Conservation (phyloP, 2,797 vertebrate species). For the Acanthurus lineatus region DNA sequence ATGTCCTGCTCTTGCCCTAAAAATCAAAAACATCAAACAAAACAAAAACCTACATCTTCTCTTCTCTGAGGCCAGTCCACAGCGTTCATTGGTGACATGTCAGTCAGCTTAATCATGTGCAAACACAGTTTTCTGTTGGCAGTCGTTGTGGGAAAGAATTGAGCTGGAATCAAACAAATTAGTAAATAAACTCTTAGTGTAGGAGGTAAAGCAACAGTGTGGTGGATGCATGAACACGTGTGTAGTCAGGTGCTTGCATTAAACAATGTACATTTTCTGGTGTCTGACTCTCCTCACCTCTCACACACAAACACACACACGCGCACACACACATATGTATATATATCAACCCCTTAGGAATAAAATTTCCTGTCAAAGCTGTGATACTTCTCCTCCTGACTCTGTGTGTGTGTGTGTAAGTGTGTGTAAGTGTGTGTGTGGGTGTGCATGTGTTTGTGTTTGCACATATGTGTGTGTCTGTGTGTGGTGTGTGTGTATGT, state of each 20-base stretch:
- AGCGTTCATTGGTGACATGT: too few species aligned
- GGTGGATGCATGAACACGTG: too few species aligned
- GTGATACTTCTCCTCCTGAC: not conserved
- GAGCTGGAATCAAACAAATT: not conserved
- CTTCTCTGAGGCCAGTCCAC: not conserved
- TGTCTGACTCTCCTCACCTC: too few species aligned
- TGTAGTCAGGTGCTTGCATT: too few species aligned
- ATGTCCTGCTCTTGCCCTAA: not conserved
- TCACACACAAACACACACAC: too few species aligned
- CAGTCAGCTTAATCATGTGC: too few species aligned
- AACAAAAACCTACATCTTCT: not conserved
- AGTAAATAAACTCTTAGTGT: too few species aligned
- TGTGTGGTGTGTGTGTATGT: slow-evolving; percentile 35
- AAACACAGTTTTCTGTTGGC: not conserved
- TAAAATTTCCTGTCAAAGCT: slow-evolving; percentile 15
- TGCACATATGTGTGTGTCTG: too few species aligned
- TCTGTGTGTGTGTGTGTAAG: slow-evolving; percentile 1
- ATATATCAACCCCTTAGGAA: slow-evolving; percentile 1
- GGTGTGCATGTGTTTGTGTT: too few species aligned
- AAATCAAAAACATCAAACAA: not conserved
- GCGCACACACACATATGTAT: not conserved
- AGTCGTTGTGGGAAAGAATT: not conserved
- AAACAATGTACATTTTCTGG: not conserved
- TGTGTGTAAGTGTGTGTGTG: slow-evolving; percentile 10
- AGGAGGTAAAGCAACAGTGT: too few species aligned